phyloP scores from a whole-genome alignment of 2,888 invertebrate species.

The Eupithecia subfuscata region DNA sequence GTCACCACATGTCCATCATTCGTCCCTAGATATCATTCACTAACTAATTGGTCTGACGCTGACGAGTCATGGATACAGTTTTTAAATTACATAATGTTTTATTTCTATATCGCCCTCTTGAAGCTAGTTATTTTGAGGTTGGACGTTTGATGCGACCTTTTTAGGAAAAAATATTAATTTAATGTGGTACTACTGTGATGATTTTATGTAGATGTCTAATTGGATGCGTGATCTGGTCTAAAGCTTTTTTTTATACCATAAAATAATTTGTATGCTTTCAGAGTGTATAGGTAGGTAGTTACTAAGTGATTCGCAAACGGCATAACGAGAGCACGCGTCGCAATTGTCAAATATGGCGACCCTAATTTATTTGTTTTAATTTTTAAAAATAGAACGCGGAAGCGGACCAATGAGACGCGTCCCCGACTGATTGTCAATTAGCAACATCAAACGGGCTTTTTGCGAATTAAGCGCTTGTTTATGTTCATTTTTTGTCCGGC shows the following conservation, averaged over 20 bases:
- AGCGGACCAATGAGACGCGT: conserved; percentile 80
- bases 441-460: conserved; percentile 84
- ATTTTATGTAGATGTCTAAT: neutral
- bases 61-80: conserved; percentile 55
- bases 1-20: conserved; percentile 74
- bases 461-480: conserved; percentile 83
- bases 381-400: conserved; percentile 81
- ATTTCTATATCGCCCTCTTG: conserved; percentile 37
- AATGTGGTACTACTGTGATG: neutral
- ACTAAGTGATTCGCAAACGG: conserved; percentile 14
- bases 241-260: neutral
- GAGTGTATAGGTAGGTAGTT: conserved; percentile 21
- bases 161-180: conserved; percentile 17
- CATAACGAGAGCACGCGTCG: conserved; percentile 31
- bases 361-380: conserved; percentile 82
- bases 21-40: conserved; percentile 73
- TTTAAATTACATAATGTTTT: conserved; percentile 66
- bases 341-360: conserved; percentile 64
- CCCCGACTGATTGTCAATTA: conserved; percentile 84
- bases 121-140: conserved; percentile 28
- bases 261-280: neutral
- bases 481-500: conserved; percentile 80
- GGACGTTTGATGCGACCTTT: conserved; percentile 30
- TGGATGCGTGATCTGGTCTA: neutral
- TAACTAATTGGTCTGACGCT: conserved; percentile 81